Percentiles rank a stretch among this genome's conserved stretches.
Conservation (phyloP, 1,140 invertebrate species). For the Zaprionus davidi region DNA sequence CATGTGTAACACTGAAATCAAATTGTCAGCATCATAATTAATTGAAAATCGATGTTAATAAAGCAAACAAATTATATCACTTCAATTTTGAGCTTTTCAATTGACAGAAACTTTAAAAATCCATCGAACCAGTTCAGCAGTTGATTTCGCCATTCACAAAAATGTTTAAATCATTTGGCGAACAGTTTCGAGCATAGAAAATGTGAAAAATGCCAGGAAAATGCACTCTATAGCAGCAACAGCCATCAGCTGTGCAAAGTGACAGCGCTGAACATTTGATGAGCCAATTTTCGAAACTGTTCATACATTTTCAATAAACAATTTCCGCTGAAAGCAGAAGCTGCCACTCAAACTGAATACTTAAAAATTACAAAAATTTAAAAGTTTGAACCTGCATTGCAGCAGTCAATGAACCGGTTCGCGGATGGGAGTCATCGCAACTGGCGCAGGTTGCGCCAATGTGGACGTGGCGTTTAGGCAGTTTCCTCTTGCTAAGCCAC, state of each 20-base stretch:
- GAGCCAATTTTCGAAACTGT: neutral
- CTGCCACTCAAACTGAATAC: neutral
- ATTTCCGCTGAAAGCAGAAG: conserved; percentile 2
- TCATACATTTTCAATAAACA: conserved; percentile 4
- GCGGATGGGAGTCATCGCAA: neutral
- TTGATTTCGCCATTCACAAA: too few species aligned
- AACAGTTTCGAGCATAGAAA: neutral
- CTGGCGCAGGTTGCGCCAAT: neutral
- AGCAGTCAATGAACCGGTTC: conserved; percentile 7
- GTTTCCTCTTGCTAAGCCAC: neutral
- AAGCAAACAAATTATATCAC: neutral
- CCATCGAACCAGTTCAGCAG: too few species aligned
- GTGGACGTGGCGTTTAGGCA: neutral
- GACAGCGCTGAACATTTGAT: neutral
- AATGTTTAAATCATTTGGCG: neutral
- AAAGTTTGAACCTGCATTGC: neutral
- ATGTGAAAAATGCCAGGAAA: neutral
- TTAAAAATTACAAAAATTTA: neutral
- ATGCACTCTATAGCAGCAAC: too few species aligned
- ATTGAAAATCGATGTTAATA: neutral
- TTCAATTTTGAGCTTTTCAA: too few species aligned
- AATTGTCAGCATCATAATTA: too few species aligned
- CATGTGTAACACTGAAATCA: too few species aligned
- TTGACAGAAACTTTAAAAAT: too few species aligned
- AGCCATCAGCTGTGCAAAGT: neutral